Base-by-base conservation (phyloP, 2,797 vertebrate genomes). In the Acanthurus lineatus region DNA sequence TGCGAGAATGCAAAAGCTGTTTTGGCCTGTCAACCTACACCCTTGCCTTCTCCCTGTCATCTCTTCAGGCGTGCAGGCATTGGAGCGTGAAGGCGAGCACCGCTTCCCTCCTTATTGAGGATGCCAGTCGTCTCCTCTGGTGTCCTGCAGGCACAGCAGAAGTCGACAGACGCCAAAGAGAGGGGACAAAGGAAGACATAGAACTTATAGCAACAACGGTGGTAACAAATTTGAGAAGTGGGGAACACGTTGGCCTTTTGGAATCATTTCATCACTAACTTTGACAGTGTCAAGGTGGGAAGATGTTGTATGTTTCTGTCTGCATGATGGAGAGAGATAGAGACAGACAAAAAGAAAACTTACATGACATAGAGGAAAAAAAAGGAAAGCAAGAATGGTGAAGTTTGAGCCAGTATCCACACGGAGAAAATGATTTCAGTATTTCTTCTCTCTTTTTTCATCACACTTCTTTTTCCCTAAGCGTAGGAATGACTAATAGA, bases 41-140 rank as follows among this genome's bases (percentile, higher is more conserved):
- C 94, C 92, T 91, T 91, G 83, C 86, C 82, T 66, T 93, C 90
- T 89, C 82, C 81, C 89, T 89, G 91, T 93, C 92, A 90, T 91
- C 83, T 84, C 84, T 79, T 82, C 77, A 82, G 86, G 85, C 84
- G 38, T 77, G 90, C 81, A 68, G 65, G 79, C 85, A 7, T 65
- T 54, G 75, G 85, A 91, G 91, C 85, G 59, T 90, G 91, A 90
- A 91, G 88, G 77, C 84, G 63, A 88, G 83, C 64, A 44, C 62
- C 1, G 81, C 81, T 84, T 69, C 71, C 73, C 75, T 83, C 72
- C 83, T 91, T 88, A 87, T 90, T 88, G 82, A 67, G 69, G 84
- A 91, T 89, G 85, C 90, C 79, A 83, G 80, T 82, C 81, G 68
- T 86, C 81, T 86, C 84, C 87, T 84, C 78, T 61, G 77, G 85